Conservation (phyloP, 2,888 invertebrate species). For the Kuschelorhynchus macadamiae region DNA sequence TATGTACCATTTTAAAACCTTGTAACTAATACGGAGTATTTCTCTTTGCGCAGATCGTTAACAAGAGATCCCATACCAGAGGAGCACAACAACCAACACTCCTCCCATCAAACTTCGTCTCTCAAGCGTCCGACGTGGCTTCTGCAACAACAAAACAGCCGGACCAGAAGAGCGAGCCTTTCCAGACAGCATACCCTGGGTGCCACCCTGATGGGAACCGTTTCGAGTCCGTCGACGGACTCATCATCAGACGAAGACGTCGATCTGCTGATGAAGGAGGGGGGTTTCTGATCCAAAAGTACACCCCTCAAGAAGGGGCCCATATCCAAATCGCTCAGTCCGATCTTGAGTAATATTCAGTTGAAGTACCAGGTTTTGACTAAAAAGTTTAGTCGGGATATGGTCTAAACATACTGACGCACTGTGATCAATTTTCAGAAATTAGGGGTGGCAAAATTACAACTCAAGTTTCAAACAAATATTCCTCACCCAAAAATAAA, state of each 20-base stretch:
- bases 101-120: constrained; percentile 56
- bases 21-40: no score
- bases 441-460: no score
- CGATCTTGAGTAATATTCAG: constrained; percentile 43
- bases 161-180: constrained; percentile 74
- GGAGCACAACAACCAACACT: constrained; percentile 65
- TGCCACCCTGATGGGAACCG: constrained; percentile 71
- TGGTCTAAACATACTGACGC: constrained; percentile 32
- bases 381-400: constrained; percentile 40
- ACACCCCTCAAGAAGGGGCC: constrained; percentile 40
- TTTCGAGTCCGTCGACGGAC: constrained; percentile 74
- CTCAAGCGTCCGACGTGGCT: constrained; percentile 65
- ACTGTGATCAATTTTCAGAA: no score
- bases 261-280: constrained; percentile 65
- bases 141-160: constrained; percentile 62
- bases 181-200: constrained; percentile 75
- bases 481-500: no score
- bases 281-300: constrained; percentile 59
- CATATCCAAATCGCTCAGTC: constrained; percentile 43
- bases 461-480: no score
- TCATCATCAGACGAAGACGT: constrained; percentile 69
- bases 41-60: constrained; percentile 68
- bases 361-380: constrained; percentile 36
- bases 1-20: no score
- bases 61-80: constrained; percentile 81